A percentile compares a stretch with the other conserved stretches of the same genome.
Conservation (phyloP, 2,797 vertebrate genomes). For the Argyrosomus regius region DNA sequence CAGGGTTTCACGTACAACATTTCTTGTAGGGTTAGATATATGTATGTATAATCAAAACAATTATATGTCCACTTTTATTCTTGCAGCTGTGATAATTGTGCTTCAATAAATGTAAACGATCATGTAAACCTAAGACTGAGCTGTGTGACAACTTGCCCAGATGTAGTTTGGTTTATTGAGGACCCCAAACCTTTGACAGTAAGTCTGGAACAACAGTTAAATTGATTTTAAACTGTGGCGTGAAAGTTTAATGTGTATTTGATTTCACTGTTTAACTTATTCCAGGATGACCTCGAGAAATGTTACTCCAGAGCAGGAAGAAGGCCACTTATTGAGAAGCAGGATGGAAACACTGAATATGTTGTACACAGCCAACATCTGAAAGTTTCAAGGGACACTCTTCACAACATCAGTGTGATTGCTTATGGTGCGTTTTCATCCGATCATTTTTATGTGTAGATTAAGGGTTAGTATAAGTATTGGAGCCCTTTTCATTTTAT, state of each 20-base stretch:
- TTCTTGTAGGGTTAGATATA: not conserved
- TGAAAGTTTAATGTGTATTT: not conserved
- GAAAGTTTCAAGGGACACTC: constrained; percentile 44
- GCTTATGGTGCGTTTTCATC: constrained; percentile 75
- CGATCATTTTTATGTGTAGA: not conserved
- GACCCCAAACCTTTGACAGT: constrained; percentile 68
- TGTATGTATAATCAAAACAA: not conserved
- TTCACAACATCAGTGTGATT: constrained; percentile 72
- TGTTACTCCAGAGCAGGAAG: constrained; percentile 69
- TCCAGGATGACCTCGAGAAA: constrained; percentile 61
- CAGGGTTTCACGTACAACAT: not conserved
- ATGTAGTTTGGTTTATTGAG: constrained; percentile 83
- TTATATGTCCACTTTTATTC: constrained; percentile 1
- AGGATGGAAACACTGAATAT: constrained; percentile 67
- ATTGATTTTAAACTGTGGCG: not conserved
- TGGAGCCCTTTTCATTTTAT: too few species aligned
- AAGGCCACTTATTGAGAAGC: constrained; percentile 56
- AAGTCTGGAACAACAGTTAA: constrained; percentile 45
- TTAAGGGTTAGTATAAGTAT: too few species aligned
- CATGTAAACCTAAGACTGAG: constrained; percentile 72
- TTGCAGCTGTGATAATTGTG: constrained; percentile 83
- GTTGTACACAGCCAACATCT: constrained; percentile 56
- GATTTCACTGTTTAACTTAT: constrained; percentile 17
- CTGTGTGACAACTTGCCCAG: constrained; percentile 77
- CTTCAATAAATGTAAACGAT: constrained; percentile 53